Percentiles rank a stretch among this genome's conserved stretches.
phyloP scores from a whole-genome alignment of 2,888 invertebrate genomes.

The Geotrupes spiniger region DNA sequence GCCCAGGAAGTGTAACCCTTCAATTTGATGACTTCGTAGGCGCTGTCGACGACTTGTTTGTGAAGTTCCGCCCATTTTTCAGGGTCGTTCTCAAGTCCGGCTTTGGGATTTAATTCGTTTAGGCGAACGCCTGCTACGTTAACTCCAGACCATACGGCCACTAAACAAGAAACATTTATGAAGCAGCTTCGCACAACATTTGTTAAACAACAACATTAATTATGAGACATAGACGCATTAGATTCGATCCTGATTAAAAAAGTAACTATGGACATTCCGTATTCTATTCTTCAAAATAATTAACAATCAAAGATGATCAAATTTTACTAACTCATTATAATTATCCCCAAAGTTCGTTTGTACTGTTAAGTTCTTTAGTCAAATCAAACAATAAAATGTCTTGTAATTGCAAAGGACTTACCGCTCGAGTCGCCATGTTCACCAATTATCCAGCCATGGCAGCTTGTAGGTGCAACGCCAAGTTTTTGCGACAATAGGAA shows the following conservation, averaged over 20 bases:
- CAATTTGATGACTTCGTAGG: slow-evolving; percentile 81
- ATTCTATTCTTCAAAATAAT: too few species aligned
- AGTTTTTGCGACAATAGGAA: slow-evolving; percentile 82
- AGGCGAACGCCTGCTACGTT: slow-evolving; percentile 87
- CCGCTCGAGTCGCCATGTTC: slow-evolving; percentile 79
- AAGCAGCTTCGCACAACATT: too few species aligned
- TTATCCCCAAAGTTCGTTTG: too few species aligned
- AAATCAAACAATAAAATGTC: too few species aligned
- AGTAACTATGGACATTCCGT: too few species aligned
- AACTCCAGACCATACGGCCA: slow-evolving; percentile 91
- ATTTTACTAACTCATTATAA: too few species aligned
- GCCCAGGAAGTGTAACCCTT: slow-evolving; percentile 94
- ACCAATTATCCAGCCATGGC: slow-evolving; percentile 92
- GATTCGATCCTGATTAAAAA: too few species aligned
- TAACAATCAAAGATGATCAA: too few species aligned
- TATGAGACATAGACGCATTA: too few species aligned
- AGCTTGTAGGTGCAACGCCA: slow-evolving; percentile 76
- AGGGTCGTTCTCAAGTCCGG: slow-evolving; percentile 70
- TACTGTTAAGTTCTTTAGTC: too few species aligned
- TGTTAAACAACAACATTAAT: too few species aligned
- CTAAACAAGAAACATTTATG: slow-evolving; percentile 51
- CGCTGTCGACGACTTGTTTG: slow-evolving; percentile 78
- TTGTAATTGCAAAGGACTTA: slow-evolving; percentile 33
- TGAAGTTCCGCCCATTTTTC: slow-evolving; percentile 81
- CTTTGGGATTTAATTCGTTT: slow-evolving; percentile 69